These are phyloP conservation scores for Phyllotreta cruciferae DNA, from an alignment of 2,888 invertebrate genomes.

Conservation along the genomic window DNA sequence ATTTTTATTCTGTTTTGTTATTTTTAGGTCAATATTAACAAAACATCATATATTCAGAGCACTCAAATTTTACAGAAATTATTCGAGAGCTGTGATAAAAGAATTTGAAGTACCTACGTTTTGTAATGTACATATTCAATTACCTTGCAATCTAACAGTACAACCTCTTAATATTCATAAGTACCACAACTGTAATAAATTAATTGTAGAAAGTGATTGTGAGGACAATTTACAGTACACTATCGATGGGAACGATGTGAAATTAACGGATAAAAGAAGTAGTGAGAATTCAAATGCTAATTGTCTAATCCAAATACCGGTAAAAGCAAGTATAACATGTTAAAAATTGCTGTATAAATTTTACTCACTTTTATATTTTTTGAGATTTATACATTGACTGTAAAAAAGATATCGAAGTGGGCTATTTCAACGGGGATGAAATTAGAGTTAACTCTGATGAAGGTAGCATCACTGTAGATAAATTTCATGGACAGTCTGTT, in stretches of 20 bases:
- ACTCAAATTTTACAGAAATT: conserved; percentile 16
- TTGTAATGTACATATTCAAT: conserved; percentile 51
- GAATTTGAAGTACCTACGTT: conserved; percentile 49
- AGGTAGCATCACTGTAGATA: conserved; percentile 50
- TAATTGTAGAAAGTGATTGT: conserved; percentile 46
- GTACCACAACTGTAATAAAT: conserved; percentile 51
- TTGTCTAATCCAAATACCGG: conserved; percentile 52
- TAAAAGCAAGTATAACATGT: conserved; percentile 51
- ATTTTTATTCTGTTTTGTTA: background rate
- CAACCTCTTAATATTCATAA: conserved; percentile 53
- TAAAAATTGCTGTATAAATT: conserved; percentile 3
- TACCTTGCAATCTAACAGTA: conserved; percentile 50
- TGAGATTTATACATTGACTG: conserved; percentile 49
- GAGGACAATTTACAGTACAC: conserved; percentile 39
- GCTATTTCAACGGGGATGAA: conserved; percentile 47
- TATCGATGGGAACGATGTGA: conserved; percentile 45
- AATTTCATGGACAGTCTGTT: conserved; percentile 51
- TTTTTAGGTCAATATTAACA: conserved; percentile 26
- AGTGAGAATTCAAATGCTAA: conserved; percentile 34
- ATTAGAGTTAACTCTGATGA: conserved; percentile 43
- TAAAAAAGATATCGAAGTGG: conserved; percentile 44
- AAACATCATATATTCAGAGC: conserved; percentile 18
- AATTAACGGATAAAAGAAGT: conserved; percentile 34
- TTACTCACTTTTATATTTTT: conserved; percentile 10
- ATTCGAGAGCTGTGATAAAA: conserved; percentile 35